These are phyloP conservation scores for Eufriesea mexicana DNA, from an alignment of 1,140 invertebrate species.

Conservation along the genomic window DNA sequence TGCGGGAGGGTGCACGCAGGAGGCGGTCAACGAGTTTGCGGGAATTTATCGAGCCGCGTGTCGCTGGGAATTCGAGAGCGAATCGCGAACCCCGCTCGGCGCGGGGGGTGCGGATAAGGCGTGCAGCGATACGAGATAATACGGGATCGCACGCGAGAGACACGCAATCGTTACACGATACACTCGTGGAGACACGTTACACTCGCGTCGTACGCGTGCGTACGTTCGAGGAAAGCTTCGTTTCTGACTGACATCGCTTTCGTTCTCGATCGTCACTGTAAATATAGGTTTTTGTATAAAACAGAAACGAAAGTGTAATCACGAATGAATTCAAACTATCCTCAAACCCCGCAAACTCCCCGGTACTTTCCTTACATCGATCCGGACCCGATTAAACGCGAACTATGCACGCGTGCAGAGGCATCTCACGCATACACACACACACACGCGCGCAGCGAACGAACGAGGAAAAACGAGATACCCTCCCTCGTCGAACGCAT, in stretches of 20 bases:
- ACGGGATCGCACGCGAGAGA: neutral
- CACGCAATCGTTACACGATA: neutral
- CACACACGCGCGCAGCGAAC: neutral
- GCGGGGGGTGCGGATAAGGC: neutral
- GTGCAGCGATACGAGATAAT: neutral
- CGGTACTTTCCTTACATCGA: neutral
- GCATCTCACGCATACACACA: neutral
- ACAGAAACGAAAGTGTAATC: slow-evolving; percentile 13
- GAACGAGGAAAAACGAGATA: neutral
- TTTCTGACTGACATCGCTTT: slow-evolving; percentile 25
- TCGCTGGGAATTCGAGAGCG: slow-evolving; percentile 1
- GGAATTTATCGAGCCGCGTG: neutral
- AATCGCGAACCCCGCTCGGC: neutral
- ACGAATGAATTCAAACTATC: neutral
- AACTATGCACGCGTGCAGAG: slow-evolving; percentile 15
- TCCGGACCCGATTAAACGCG: neutral
- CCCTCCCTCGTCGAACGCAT: slow-evolving; percentile 8
- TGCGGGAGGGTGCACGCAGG: too few relatives aligned
- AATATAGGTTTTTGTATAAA: slow-evolving; percentile 25
- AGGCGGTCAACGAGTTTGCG: neutral
- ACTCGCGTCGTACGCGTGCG: slow-evolving; percentile 6
- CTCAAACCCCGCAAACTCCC: neutral
- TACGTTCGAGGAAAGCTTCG: neutral
- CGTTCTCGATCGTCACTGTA: slow-evolving; percentile 8
- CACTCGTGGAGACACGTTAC: too few relatives aligned